Base-by-base conservation (phyloP, 2,797 vertebrate species). In the Eulemur rubriventer region DNA sequence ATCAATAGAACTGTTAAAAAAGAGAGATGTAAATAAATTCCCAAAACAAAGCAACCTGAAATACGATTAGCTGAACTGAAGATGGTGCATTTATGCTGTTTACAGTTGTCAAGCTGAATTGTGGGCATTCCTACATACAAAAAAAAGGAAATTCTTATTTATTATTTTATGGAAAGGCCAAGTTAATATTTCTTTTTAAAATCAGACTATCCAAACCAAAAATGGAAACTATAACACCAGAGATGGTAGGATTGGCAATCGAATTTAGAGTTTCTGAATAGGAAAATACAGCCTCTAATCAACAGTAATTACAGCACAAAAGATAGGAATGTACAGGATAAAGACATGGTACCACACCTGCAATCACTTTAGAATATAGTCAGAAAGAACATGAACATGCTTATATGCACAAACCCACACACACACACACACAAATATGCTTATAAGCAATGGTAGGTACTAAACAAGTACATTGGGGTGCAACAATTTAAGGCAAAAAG, bases 91-190 rank as follows among this genome's bases (percentile, higher is more conserved):
- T 38, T 69, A 55, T 20, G 26, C 35, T 78, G 30, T 65, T 95
- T 85, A 52, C 9, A 78, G 50, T 82, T 57, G 13, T 57, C 61
- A 89, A 92, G 35, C 11, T 96, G 57, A 95, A 93, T 85, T 63
- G 35, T 78, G 35, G 8, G 8, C 80, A 7, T 61, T 57, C 50
- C 72, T 79, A 48, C 24, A 89, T 17, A 91, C 8, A 81, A 82
- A 72, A 82, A 72, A 95, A 57, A 88, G 8, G 55, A 95, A 89
- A 70, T 79, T 7, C 4, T 59, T 85, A 59, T 80, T 70, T 48
- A 75, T 35, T 83, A 83, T 75, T 92, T 70, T 52, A 46, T 81
- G 46, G 14, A 28, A 95, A 91, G 16, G 1, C 10, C 26, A 81
- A 89, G 24, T 57, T 86, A 89, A 59, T 93, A 69, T 65, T 26